Conservation (phyloP, 2,113 vertebrate species). For the Boleophthalmus pectinirostris region DNA sequence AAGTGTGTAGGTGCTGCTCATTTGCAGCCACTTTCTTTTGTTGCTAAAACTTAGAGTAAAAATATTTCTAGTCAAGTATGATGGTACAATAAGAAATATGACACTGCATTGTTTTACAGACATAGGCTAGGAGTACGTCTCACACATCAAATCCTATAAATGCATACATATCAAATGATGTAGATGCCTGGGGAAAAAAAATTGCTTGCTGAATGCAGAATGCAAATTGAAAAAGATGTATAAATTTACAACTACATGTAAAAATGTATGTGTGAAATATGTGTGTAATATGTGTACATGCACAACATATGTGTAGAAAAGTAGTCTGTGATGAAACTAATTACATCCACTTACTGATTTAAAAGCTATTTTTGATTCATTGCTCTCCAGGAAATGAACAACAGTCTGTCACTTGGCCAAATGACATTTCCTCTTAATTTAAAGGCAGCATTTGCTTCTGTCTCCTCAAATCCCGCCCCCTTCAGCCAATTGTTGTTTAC, state of each 20-base stretch:
- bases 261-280: background rate
- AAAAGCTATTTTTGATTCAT: slow-evolving; percentile 40
- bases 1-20: slow-evolving; percentile 10
- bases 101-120: too few relatives aligned
- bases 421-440: slow-evolving; percentile 63
- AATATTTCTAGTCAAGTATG: too few relatives aligned
- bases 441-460: slow-evolving; percentile 66
- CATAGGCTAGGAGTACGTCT: too few relatives aligned
- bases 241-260: background rate
- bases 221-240: too few relatives aligned
- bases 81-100: too few relatives aligned
- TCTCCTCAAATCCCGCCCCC: slow-evolving; percentile 40
- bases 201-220: too few relatives aligned
- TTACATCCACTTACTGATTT: background rate
- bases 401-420: slow-evolving; percentile 31
- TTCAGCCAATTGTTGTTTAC: slow-evolving; percentile 59
- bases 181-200: too few relatives aligned
- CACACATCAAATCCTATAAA: background rate
- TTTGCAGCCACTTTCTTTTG: slow-evolving; percentile 11
- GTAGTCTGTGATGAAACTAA: too few relatives aligned
- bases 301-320: background rate
- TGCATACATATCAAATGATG: too few relatives aligned
- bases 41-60: slow-evolving; percentile 17
- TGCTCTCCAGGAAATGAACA: slow-evolving; percentile 55
- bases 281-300: background rate